Base-by-base conservation (phyloP, 1,140 invertebrate genomes). In the Rhizoglyphus robini region DNA sequence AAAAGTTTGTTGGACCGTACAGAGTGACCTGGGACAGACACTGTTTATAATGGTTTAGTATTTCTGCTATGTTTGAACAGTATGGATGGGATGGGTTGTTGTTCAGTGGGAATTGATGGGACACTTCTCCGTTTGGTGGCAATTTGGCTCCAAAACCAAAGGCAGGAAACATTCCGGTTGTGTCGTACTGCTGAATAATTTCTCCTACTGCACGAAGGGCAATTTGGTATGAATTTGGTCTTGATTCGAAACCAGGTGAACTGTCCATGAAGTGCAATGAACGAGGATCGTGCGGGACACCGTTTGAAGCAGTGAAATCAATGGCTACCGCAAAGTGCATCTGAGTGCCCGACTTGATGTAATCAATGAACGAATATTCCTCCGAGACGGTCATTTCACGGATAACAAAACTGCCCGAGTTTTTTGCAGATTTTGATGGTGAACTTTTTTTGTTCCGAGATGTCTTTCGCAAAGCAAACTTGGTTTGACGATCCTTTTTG, bases 281-380 rank as follows among this genome's bases (percentile, higher is more conserved):
- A 4, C 75, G 71, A 0, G 80, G 76, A 20, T 77, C 72, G 46
- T 76, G 73, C 8, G 82, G 82, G 69, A 83, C 77, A 15, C 83
- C 81, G 76, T 85, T 85, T 13, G 84, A 85, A 15, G 81, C 82
- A 18, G 84, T 85, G 71, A 86, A 86, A 73, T 86, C 84, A 65
- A 86, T 80, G 31, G 82, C 81, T 68, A 84, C 80, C 11, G 81
- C 81, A 69, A 80, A 83, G 72, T 83, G 77, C 13, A 84, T 71
- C 70, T 83, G 76, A 13, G 79, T 80, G 32, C 69, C 69, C 4
- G 51, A 60, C 25, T 49, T 51, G 32, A 69, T 66, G 47, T 66
- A 69, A 67, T 69, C 69, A 8, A 69, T 48, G 46, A 69, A 69
- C 13, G 62, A 47, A 20, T 47, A 34, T 29, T 66, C 65, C 30